Base-by-base conservation (phyloP, 2,797 vertebrate species). In the Falco rusticolus region DNA sequence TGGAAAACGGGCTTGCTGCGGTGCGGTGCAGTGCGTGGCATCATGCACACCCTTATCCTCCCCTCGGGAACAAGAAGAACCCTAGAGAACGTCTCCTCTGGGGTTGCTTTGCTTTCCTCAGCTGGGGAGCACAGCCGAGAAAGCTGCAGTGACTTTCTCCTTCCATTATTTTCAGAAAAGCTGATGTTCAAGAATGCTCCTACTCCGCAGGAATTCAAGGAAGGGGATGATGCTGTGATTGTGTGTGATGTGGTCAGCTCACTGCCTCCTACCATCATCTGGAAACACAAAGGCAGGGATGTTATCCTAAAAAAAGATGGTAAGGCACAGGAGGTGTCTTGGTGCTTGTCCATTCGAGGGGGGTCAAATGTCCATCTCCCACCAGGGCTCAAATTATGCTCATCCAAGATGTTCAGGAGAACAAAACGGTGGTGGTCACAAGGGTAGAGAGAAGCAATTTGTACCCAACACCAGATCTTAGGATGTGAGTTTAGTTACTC, bases 221-320 rank as follows among this genome's bases (percentile, higher is more conserved):
- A 99, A 87, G 99, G 99, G 26, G 99, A 99, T 45, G 98, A 98
- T 14, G 99, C 99, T 3, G 98, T 99, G 97, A 98, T 99, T 1
- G 94, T 99, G 39, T 99, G 99, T 86, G 99, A 99, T 7, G 99
- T 99, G 89, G 97, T 98, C 97, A 99, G 99, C 96, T 99, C 99
- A 0, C 98, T 99, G 34, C 98, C 99, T 15, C 99, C 99, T n/a
- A 98, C 98, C 31, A 98, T 99, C 94, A 98, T 99, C 96, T 99
- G 99, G 99, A 99, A 99, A 91, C 99, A 99, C 95, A 99, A 99
- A 97, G 98, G 99, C 94, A 97, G 97, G 51, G 99, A 98, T 90
- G 99, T 99, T 82, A 98, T 99, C 93, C 98, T 99, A 89, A 99
- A 99, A 90, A 99, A 99, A 98, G 99, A 99, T 34, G 99, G 99